These are phyloP conservation scores for Mus caroli DNA, from an alignment of 2,797 vertebrate genomes.

Conservation along the genomic window DNA sequence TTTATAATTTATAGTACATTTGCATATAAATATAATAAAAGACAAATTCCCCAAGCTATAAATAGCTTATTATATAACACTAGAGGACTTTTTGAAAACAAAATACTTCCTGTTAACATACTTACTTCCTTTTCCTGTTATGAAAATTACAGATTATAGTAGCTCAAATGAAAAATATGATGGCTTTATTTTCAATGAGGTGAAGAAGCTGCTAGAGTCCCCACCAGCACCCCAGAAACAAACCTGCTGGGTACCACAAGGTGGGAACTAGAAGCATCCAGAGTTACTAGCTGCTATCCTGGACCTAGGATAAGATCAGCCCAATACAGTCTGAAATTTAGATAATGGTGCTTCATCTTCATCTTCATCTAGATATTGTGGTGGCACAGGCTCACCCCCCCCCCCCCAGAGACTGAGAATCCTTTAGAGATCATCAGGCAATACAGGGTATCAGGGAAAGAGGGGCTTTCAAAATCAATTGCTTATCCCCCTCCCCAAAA, in stretches of 20 bases:
- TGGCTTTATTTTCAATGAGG: background rate
- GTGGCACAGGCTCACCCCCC: background rate
- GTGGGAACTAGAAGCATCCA: background rate
- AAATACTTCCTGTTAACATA: slow-evolving; percentile 63
- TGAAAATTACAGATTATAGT: slow-evolving; percentile 28
- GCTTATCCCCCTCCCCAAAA: background rate
- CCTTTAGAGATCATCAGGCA: background rate
- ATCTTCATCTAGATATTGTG: background rate
- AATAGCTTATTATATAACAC: slow-evolving; percentile 49
- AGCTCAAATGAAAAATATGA: background rate
- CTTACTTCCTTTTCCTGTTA: slow-evolving; percentile 52
- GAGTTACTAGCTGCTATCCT: background rate
- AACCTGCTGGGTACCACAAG: background rate
- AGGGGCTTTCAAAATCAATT: background rate
- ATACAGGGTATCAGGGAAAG: background rate
- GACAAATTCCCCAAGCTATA: slow-evolving; percentile 66
- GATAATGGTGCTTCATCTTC: background rate
- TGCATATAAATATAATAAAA: slow-evolving; percentile 43
- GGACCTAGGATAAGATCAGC: background rate
- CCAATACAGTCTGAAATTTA: background rate
- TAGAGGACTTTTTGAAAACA: slow-evolving; percentile 50
- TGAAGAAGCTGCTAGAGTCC: background rate
- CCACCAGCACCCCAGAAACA: background rate
- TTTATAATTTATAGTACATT: slow-evolving; percentile 64
- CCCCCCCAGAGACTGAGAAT: background rate